Conservation (phyloP, 1,140 invertebrate genomes). For the Ericerus pela region DNA sequence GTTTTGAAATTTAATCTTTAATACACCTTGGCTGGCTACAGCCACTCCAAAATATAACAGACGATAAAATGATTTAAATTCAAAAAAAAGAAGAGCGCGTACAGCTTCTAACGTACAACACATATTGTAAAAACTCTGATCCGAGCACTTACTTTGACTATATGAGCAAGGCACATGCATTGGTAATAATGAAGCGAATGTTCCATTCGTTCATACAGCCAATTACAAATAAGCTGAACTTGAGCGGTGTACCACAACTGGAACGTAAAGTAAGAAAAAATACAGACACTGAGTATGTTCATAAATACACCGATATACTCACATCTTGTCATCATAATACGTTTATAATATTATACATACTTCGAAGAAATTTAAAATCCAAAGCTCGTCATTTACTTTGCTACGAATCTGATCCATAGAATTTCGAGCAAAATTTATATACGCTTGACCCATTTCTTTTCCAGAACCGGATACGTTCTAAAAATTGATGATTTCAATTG, state of each 20-base stretch:
- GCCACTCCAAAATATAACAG: no score
- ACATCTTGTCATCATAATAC: not conserved
- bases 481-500: no score
- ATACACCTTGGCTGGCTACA: no score
- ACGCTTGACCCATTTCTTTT: conserved; percentile 88
- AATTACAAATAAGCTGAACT: conserved; percentile 84
- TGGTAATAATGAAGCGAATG: conserved; percentile 92
- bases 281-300: not conserved
- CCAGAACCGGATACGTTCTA: conserved; percentile 81
- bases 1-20: no score
- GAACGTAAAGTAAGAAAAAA: conserved; percentile 7
- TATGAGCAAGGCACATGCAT: conserved; percentile 88
- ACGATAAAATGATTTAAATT: no score
- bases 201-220: conserved; percentile 85
- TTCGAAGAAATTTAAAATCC: conserved; percentile 95
- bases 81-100: no score
- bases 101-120: no score
- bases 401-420: conserved; percentile 96
- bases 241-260: conserved; percentile 91
- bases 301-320: not conserved
- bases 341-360: conserved; percentile 35
- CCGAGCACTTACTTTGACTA: conserved; percentile 82
- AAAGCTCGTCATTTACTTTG: conserved; percentile 92
- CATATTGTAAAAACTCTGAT: no score
- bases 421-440: conserved; percentile 92